phyloP scores from a whole-genome alignment of 23 tunicate genomes.

The Phallusia fumigata region DNA sequence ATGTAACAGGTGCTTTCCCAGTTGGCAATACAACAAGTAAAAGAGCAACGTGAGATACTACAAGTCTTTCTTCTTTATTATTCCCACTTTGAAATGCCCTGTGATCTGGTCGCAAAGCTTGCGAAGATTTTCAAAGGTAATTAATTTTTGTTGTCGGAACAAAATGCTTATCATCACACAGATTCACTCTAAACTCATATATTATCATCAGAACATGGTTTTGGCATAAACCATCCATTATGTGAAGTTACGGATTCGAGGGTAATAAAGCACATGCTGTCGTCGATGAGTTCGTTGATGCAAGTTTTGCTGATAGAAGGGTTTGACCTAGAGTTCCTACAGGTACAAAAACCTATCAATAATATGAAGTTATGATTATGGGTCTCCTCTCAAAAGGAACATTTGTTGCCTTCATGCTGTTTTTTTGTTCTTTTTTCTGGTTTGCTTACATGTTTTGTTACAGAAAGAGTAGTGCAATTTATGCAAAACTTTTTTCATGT shows the following conservation, averaged over 20 bases:
- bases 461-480: no score
- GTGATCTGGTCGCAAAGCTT: slow-evolving; percentile 34
- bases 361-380: no score
- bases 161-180: background rate
- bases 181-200: background rate
- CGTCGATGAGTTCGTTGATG: slow-evolving; percentile 56
- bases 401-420: no score
- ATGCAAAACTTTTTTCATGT: no score
- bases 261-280: slow-evolving; percentile 26
- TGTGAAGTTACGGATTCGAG: slow-evolving; percentile 26
- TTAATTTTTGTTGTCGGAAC: background rate
- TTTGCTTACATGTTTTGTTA: no score
- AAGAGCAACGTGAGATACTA: slow-evolving; percentile 83
- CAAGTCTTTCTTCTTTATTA: slow-evolving; percentile 67
- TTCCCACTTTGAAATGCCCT: slow-evolving; percentile 65
- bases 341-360: slow-evolving; percentile 25
- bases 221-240: slow-evolving; percentile 73
- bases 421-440: no score
- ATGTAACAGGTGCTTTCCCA: slow-evolving; percentile 38
- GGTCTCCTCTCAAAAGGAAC: no score
- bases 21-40: slow-evolving; percentile 57
- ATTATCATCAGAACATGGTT: slow-evolving; percentile 51
- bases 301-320: slow-evolving; percentile 83
- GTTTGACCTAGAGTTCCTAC: slow-evolving; percentile 79
- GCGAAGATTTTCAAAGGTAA: slow-evolving; percentile 59